Percentiles rank a stretch among this genome's conserved stretches.
phyloP scores from a whole-genome alignment of 1,140 invertebrate species.

The Contarinia nasturtii region DNA sequence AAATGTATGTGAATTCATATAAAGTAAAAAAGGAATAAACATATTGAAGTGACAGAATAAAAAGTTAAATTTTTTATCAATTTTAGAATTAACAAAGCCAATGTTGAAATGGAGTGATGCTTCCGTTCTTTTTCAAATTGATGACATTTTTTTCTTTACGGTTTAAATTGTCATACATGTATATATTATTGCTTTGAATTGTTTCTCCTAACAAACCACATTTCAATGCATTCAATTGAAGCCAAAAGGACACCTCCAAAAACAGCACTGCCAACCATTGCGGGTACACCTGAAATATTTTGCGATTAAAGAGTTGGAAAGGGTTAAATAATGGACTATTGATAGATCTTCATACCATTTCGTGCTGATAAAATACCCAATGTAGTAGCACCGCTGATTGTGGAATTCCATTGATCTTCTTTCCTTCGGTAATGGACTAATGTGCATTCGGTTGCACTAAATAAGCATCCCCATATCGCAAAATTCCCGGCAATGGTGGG shows the following conservation, averaged over 20 bases:
- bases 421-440: constrained; percentile 87
- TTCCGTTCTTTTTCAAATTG: too few relatives aligned
- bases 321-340: too few relatives aligned
- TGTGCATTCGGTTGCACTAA: constrained; percentile 93
- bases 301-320: neutral
- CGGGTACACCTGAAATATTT: constrained; percentile 39
- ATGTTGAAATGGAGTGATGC: too few relatives aligned
- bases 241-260: constrained; percentile 87
- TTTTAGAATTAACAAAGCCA: too few relatives aligned
- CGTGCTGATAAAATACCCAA: constrained; percentile 87
- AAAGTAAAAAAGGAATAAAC: too few relatives aligned
- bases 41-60: too few relatives aligned
- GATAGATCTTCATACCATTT: constrained; percentile 47
- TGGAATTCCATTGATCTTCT: constrained; percentile 97
- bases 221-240: constrained; percentile 91
- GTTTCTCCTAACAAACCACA: too few relatives aligned
- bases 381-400: constrained; percentile 87
- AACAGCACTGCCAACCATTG: constrained; percentile 89
- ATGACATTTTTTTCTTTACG: too few relatives aligned
- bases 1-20: too few relatives aligned
- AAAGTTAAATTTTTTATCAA: too few relatives aligned
- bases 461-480: constrained; percentile 88
- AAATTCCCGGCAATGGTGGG: constrained; percentile 88
- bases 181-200: too few relatives aligned
- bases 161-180: too few relatives aligned